These are phyloP conservation scores for Phrynocephalus guinanensis DNA, from an alignment of 2,797 vertebrate species.

Conservation along the genomic window DNA sequence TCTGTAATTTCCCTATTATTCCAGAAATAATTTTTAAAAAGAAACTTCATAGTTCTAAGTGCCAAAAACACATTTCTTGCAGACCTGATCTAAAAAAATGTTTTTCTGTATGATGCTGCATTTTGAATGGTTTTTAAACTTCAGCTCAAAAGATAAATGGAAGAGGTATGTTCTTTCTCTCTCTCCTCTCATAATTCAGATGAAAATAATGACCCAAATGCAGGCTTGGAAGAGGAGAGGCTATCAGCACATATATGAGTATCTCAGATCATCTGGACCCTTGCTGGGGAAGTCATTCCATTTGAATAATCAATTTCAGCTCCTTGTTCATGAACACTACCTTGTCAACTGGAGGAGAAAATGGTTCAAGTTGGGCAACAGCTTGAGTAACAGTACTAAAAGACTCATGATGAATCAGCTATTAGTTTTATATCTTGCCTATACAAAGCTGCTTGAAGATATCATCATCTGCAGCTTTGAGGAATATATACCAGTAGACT, in stretches of 20 bases:
- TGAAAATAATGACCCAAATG: not conserved
- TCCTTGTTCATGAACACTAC: not conserved
- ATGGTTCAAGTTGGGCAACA: not conserved
- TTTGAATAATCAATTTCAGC: not conserved
- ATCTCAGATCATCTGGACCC: not conserved
- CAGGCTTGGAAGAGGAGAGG: not conserved
- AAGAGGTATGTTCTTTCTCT: too few relatives aligned
- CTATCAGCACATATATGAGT: not conserved
- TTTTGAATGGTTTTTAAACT: not conserved
- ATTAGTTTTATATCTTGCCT: not conserved
- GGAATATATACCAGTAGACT: not conserved
- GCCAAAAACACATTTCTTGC: not conserved
- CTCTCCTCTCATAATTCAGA: too few relatives aligned
- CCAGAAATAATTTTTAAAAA: not conserved
- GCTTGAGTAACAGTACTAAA: not conserved
- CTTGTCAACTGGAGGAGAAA: not conserved
- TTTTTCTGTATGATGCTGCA: not conserved
- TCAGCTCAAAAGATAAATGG: not conserved
- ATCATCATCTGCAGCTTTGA: not conserved
- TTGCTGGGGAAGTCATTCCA: not conserved
- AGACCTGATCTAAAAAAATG: not conserved
- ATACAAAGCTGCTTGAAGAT: not conserved
- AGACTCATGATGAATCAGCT: not conserved
- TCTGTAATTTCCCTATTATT: not conserved
- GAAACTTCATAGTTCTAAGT: not conserved